phyloP scores from a whole-genome alignment of 2,113 vertebrate genomes.

The Leptosomus discolor region DNA sequence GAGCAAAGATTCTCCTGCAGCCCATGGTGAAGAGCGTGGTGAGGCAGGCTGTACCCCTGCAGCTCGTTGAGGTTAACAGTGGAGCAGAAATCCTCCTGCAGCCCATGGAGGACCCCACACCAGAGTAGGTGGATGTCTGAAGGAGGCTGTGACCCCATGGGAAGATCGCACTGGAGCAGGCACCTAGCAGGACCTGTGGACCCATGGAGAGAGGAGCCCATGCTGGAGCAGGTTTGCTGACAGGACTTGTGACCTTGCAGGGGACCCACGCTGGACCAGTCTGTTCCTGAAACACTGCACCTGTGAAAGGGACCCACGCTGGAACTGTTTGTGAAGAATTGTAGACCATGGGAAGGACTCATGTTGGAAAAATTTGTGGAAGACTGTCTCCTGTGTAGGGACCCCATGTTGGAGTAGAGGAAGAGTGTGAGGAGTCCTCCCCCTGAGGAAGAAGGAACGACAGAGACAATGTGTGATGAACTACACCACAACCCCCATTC shows the following conservation, averaged over 20 bases:
- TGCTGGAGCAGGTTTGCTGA: neutral
- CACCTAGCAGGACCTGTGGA: no score
- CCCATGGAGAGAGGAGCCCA: no score
- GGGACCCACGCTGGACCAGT: neutral
- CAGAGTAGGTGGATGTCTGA: neutral
- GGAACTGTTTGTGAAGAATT: neutral
- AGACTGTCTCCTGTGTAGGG: neutral
- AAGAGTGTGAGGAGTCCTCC: neutral
- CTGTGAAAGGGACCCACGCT: neutral
- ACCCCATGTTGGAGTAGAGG: neutral
- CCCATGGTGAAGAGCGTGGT: neutral
- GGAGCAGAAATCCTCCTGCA: neutral
- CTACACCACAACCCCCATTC: neutral
- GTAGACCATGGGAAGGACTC: neutral
- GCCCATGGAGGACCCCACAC: neutral
- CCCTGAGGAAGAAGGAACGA: neutral
- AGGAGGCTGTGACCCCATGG: neutral
- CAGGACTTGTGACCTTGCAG: neutral
- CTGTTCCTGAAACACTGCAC: neutral
- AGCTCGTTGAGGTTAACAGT: neutral
- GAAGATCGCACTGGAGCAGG: neutral
- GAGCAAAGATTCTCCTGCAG: neutral
- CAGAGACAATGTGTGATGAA: neutral
- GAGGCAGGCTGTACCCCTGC: no score
- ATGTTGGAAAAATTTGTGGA: neutral